Conservation (phyloP, 1,140 invertebrate genomes). For the Apis laboriosa region DNA sequence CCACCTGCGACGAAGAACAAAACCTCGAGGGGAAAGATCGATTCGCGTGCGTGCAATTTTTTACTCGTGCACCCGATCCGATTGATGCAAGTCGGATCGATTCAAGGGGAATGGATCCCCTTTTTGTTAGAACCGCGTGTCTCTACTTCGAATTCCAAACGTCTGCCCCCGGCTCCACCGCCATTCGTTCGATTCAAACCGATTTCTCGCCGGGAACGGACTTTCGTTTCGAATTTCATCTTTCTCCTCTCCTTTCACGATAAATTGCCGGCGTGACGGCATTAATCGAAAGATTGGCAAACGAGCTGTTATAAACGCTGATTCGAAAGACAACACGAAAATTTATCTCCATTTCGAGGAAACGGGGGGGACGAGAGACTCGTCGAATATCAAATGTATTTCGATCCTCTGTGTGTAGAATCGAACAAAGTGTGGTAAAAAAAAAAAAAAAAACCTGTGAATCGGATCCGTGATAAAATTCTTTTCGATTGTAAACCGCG, state of each 20-base stretch:
- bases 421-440: neutral
- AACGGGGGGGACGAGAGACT: neutral
- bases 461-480: neutral
- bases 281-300: constrained; percentile 48
- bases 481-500: constrained; percentile 5
- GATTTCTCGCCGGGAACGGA: constrained; percentile 39
- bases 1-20: constrained; percentile 29
- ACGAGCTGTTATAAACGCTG: neutral
- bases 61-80: constrained; percentile 36
- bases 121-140: constrained; percentile 52
- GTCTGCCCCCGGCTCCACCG: neutral
- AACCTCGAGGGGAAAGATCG: neutral
- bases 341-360: neutral
- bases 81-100: constrained; percentile 62
- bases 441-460: neutral
- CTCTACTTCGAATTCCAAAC: constrained; percentile 44
- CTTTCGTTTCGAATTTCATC: constrained; percentile 24
- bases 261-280: constrained; percentile 8
- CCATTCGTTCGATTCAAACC: constrained; percentile 55
- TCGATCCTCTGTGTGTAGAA: neutral
- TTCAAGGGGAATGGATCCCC: constrained; percentile 52
- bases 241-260: neutral
- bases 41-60: constrained; percentile 53
- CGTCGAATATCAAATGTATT: constrained; percentile 1
- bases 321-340: neutral